Base-by-base conservation (phyloP, 64 coral and sea anemone species). In the Porites australiensis region DNA sequence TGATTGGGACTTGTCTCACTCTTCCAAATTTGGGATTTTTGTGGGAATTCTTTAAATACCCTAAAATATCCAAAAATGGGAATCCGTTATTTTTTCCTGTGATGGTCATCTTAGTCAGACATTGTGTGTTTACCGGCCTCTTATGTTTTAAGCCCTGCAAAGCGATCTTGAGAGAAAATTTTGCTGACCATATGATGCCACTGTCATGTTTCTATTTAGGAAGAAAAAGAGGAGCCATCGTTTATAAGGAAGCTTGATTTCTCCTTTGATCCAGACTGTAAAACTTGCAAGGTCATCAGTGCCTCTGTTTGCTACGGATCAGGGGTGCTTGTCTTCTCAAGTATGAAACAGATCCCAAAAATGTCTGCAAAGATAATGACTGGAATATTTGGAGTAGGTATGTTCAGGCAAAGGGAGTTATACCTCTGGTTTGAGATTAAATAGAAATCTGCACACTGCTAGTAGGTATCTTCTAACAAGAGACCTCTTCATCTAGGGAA, bases 371-470 rank as follows among this genome's bases (percentile, higher is more conserved):
- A 90, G 74, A 6, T 96, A 15, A 51, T 77, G 10, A 94, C 93
- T 88, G 95, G 87, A 62, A 12, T 94, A 8, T 96, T 96, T 94
- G 95, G 95, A 74, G 45, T 94, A 59, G 92, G 95, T 96, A 82
- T 47, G 80, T 94, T 50, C 19, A 70, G 5, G 8, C 8, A 70
- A 70, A 4, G 7, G 8, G 7, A 9, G 19, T 21, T n/a, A 70
- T 3, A n/a, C 54, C 54, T 9, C 5, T 9, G 13, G 66, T n/a
- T 50, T 13, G 47, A 74, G 13, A 10, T 16, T 3, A 5, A 74
- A 45, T 74, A 4, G 2, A 14, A 15, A 14, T 15, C 27, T 37
- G 27, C 27, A 37, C 27, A 37, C 27, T 37, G 27, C 27, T 37
- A 37, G 27, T 37, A 37, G 27, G 27, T 37, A 37, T 37, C 27